These are phyloP conservation scores for Formica exsecta DNA, from an alignment of 1,140 invertebrate genomes.

Conservation along the genomic window DNA sequence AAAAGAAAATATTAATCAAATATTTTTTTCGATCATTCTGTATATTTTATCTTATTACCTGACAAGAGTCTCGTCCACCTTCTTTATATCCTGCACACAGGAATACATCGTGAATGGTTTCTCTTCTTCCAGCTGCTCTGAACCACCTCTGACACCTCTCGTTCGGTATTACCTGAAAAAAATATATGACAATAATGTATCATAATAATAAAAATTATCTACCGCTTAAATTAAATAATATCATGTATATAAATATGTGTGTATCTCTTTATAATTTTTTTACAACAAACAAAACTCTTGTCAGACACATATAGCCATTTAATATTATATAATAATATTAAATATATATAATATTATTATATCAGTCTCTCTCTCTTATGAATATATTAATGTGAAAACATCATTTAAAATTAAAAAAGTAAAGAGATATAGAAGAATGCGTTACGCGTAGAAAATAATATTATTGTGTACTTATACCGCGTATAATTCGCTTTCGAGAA, in stretches of 20 bases:
- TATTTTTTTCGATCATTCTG: neutral
- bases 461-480: neutral
- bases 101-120: conserved; percentile 97
- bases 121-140: conserved; percentile 93
- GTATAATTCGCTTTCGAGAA: neutral
- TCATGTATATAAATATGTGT: too few species aligned
- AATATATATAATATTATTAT: conserved; percentile 1
- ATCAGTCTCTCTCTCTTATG: neutral
- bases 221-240: conserved; percentile 7
- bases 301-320: neutral
- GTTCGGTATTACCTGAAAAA: conserved; percentile 94
- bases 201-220: neutral
- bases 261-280: too few species aligned
- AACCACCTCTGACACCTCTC: conserved; percentile 97
- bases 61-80: conserved; percentile 91
- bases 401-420: neutral
- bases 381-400: conserved; percentile 1
- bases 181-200: neutral
- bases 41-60: conserved; percentile 74
- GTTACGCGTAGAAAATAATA: too few species aligned
- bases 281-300: neutral
- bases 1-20: neutral
- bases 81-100: conserved; percentile 97
- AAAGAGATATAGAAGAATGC: neutral
- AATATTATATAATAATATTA: neutral